Conservation (phyloP, 2,888 invertebrate species). For the Germaria angustata region DNA sequence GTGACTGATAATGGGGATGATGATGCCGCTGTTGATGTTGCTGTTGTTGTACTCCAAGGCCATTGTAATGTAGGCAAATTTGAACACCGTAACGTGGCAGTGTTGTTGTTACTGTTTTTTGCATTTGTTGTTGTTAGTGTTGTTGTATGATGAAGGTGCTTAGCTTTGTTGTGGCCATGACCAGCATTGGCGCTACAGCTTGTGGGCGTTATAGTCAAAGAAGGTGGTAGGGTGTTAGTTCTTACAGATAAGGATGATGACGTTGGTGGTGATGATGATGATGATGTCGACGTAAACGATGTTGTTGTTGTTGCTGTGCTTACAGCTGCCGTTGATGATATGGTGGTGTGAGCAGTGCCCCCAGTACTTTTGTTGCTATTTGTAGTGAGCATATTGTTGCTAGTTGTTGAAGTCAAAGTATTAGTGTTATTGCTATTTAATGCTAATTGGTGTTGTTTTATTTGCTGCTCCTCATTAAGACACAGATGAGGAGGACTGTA, state of each 20-base stretch:
- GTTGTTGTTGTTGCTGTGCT: conserved; percentile 32
- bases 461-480: conserved; percentile 81
- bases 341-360: conserved; percentile 73
- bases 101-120: conserved; percentile 61
- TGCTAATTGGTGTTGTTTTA: conserved; percentile 57
- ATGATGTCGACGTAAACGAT: conserved; percentile 24
- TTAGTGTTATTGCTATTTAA: conserved; percentile 62
- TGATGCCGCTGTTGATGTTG: conserved; percentile 65
- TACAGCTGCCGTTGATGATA: conserved; percentile 65
- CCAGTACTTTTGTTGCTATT: conserved; percentile 67
- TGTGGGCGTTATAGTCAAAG: conserved; percentile 64
- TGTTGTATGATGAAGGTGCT: conserved; percentile 8
- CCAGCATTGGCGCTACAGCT: conserved; percentile 64
- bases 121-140: conserved; percentile 61
- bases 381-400: conserved; percentile 72
- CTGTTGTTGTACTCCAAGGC: conserved; percentile 77
- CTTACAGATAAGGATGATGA: conserved; percentile 56
- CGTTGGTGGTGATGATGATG: conserved; percentile 46
- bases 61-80: conserved; percentile 75
- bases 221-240: conserved; percentile 60
- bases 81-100: conserved; percentile 68
- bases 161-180: conserved; percentile 47
- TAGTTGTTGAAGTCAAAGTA: conserved; percentile 70
- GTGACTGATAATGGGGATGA: conserved; percentile 49
- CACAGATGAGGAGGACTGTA: conserved; percentile 82